These are phyloP conservation scores for Amphipyra tragopoginis DNA, from an alignment of 2,888 invertebrate genomes.

Conservation along the genomic window DNA sequence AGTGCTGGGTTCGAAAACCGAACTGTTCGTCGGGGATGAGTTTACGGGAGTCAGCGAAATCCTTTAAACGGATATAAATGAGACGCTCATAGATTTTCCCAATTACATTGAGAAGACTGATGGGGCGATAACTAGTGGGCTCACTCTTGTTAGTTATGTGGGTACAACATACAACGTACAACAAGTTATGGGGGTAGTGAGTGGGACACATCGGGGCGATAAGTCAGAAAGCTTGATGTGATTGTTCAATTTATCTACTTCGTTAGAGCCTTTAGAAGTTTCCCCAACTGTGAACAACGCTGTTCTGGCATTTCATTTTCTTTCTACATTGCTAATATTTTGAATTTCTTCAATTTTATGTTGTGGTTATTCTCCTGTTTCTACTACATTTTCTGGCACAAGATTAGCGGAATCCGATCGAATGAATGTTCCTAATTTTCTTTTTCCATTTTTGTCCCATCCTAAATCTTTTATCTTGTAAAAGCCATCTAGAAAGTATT, in stretches of 20 bases:
- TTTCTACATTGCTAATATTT: background rate
- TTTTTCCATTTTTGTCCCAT: constrained; percentile 24
- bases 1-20: too few relatives aligned
- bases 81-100: too few relatives aligned
- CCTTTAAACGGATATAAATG: too few relatives aligned
- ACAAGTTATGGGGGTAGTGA: too few relatives aligned
- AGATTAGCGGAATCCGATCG: background rate
- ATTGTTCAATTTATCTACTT: constrained; percentile 35
- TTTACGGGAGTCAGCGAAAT: too few relatives aligned
- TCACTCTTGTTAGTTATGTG: too few relatives aligned
- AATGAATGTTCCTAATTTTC: constrained; percentile 11
- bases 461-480: constrained; percentile 29
- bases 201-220: too few relatives aligned
- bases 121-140: too few relatives aligned
- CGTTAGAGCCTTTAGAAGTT: constrained; percentile 22
- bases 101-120: too few relatives aligned
- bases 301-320: background rate
- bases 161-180: too few relatives aligned
- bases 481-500: constrained; percentile 29
- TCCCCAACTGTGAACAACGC: constrained; percentile 5
- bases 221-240: constrained; percentile 37
- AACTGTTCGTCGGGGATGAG: too few relatives aligned
- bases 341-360: too few relatives aligned
- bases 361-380: background rate
- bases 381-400: constrained; percentile 1